phyloP scores from a whole-genome alignment of 2,888 invertebrate genomes.

The Ptilodon capucinus region DNA sequence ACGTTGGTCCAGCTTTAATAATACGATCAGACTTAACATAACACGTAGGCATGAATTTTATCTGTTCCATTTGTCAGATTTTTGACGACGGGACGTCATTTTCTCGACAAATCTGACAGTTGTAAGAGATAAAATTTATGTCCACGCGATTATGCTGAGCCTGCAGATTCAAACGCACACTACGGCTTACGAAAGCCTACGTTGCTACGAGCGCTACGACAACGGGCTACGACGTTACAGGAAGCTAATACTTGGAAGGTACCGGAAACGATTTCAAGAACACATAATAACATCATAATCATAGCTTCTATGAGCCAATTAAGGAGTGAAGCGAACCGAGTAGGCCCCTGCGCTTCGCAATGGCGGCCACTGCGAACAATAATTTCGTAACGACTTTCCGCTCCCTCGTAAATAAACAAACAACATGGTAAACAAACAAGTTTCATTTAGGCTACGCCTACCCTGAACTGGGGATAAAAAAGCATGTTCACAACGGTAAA shows the following conservation, averaged over 20 bases:
- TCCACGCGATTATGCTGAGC: no score
- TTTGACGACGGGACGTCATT: no score
- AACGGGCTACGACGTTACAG: background rate
- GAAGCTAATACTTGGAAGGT: conserved; percentile 2
- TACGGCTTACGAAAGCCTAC: no score
- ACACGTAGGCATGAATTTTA: no score
- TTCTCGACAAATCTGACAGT: no score
- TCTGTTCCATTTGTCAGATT: no score
- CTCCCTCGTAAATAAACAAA: conserved; percentile 47
- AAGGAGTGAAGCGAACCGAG: conserved; percentile 32
- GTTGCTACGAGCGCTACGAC: background rate
- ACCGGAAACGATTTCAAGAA: conserved; percentile 33
- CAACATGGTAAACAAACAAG: conserved; percentile 43
- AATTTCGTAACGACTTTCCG: conserved; percentile 45
- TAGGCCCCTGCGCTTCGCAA: conserved; percentile 10
- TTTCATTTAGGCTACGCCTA: conserved; percentile 17
- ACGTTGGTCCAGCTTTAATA: no score
- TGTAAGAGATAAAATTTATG: no score
- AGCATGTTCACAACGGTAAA: background rate
- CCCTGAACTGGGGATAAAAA: background rate
- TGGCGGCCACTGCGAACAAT: conserved; percentile 42
- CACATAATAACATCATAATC: conserved; percentile 47
- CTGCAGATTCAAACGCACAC: no score
- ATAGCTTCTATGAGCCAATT: conserved; percentile 49
- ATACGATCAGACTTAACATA: no score